phyloP scores from a whole-genome alignment of 2,113 vertebrate species.

The Nycticebus coucang region DNA sequence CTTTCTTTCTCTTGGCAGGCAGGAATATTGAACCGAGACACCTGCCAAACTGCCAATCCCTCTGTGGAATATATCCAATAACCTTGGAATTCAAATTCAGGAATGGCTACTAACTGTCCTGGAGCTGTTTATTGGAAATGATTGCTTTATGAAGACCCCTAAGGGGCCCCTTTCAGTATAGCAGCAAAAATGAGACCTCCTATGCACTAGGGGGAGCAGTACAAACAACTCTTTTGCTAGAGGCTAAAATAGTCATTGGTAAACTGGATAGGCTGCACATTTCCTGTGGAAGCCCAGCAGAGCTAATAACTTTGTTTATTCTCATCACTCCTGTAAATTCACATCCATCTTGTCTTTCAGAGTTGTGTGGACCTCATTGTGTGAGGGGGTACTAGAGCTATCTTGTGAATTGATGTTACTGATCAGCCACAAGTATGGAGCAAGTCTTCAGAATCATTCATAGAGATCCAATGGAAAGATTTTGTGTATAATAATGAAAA shows the following conservation, averaged over 20 bases:
- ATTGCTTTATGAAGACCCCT: background rate
- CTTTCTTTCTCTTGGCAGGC: slow-evolving; percentile 64
- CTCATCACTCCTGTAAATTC: background rate
- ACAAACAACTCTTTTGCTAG: background rate
- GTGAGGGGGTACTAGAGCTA: background rate
- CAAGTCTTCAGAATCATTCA: background rate
- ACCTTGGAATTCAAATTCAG: background rate
- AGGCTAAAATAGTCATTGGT: background rate
- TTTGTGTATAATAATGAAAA: background rate
- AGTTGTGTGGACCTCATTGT: background rate
- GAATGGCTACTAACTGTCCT: background rate
- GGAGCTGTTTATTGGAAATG: background rate
- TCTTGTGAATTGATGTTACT: background rate
- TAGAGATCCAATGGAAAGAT: background rate
- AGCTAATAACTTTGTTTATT: background rate
- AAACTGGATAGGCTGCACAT: background rate
- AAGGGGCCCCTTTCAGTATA: background rate
- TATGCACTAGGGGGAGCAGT: background rate
- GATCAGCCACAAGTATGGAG: background rate
- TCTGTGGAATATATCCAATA: background rate
- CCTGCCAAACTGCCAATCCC: slow-evolving; percentile 22
- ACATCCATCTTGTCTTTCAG: background rate
- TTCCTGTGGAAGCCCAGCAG: background rate
- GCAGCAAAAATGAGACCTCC: background rate
- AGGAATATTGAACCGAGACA: background rate